phyloP scores from a whole-genome alignment of 2,888 invertebrate genomes.

The Eucera pruinosa region DNA sequence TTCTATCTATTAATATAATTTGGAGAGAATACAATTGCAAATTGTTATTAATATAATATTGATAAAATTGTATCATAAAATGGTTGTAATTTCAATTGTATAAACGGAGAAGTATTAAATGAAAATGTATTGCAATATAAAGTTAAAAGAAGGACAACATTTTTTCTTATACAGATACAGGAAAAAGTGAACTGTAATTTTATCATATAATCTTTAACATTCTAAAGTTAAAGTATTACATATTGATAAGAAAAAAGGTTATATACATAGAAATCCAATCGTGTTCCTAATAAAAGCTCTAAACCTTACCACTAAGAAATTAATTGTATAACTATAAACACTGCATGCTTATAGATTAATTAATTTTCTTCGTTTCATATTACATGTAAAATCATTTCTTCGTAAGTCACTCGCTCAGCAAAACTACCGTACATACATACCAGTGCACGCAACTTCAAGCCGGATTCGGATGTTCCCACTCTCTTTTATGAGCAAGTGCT shows the following conservation, averaged over 20 bases:
- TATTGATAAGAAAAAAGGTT: conserved; percentile 63
- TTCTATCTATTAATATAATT: background rate
- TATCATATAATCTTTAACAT: conserved; percentile 9
- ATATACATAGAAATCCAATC: conserved; percentile 48
- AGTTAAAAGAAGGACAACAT: background rate
- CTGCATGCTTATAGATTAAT: conserved; percentile 41
- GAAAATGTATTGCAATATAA: background rate
- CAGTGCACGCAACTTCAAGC: conserved; percentile 56
- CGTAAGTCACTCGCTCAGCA: conserved; percentile 50
- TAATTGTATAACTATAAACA: conserved; percentile 31
- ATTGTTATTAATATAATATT: background rate
- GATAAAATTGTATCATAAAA: background rate
- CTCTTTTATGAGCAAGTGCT: conserved; percentile 33
- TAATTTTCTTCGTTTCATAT: conserved; percentile 67
- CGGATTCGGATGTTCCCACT: conserved; percentile 65
- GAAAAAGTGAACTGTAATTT: background rate
- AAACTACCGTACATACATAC: conserved; percentile 55
- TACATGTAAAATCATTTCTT: conserved; percentile 47
- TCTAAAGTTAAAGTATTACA: conserved; percentile 46
- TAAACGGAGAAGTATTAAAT: background rate
- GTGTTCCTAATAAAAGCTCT: background rate
- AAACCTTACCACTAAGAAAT: conserved; percentile 45
- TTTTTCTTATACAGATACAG: background rate
- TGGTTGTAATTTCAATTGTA: conserved; percentile 3
- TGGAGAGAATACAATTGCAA: background rate